Conservation (phyloP, 2,113 vertebrate species). For the Macaca nemestrina region DNA sequence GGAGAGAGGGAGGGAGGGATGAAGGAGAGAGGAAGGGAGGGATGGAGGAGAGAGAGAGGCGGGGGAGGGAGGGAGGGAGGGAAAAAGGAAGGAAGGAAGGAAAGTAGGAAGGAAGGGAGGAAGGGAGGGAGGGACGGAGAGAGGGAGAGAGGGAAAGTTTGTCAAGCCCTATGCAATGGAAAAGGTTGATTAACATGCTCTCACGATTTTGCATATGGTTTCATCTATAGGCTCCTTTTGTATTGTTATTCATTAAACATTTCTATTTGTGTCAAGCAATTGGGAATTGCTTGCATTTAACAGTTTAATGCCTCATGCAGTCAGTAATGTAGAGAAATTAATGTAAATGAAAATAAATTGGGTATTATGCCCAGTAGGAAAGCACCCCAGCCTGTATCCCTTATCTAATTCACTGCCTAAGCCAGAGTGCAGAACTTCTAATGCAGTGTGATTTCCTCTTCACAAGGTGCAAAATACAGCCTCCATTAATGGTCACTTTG, state of each 20-base stretch:
- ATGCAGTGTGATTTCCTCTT: slow-evolving; percentile 67
- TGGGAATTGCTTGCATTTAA: slow-evolving; percentile 72
- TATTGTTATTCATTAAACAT: slow-evolving; percentile 68
- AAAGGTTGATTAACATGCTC: neutral
- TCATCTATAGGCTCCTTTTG: slow-evolving; percentile 45
- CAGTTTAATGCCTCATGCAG: slow-evolving; percentile 64
- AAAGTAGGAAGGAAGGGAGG: neutral
- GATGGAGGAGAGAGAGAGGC: no score
- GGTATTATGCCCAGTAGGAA: slow-evolving; percentile 67
- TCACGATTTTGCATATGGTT: slow-evolving; percentile 3
- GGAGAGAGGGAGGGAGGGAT: no score
- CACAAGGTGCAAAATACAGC: slow-evolving; percentile 61
- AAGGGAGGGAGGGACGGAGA: accelerated
- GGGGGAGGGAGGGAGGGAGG: no score
- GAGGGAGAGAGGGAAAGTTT: neutral
- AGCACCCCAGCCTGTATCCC: slow-evolving; percentile 29
- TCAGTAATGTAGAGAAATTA: slow-evolving; percentile 74
- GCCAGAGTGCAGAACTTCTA: slow-evolving; percentile 58
- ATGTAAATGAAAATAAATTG: slow-evolving; percentile 80
- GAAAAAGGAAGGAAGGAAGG: no score
- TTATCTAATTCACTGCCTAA: slow-evolving; percentile 65
- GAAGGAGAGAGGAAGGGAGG: no score
- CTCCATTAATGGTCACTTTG: slow-evolving; percentile 53
- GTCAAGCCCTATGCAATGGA: neutral
- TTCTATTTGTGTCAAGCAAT: slow-evolving; percentile 73